These are phyloP conservation scores for Pseudochaenichthys georgianus DNA, from an alignment of 2,797 vertebrate genomes.

Conservation along the genomic window DNA sequence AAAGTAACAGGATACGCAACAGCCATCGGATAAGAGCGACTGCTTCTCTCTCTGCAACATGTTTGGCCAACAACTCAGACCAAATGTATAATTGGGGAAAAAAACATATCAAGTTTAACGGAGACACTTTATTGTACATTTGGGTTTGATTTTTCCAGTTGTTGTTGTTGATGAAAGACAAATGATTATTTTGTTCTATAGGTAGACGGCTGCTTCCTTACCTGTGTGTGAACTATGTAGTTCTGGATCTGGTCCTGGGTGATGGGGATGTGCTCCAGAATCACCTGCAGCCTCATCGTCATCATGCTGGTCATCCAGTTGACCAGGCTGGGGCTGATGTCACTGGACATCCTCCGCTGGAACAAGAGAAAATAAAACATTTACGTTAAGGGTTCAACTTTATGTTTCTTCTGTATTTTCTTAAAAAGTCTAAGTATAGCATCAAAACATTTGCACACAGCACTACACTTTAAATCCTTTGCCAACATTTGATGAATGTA, in stretches of 20 bases:
- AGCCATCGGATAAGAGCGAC: conserved; percentile 41
- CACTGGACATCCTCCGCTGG: conserved; percentile 92
- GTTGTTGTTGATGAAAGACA: too few species aligned
- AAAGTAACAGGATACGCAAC: conserved; percentile 58
- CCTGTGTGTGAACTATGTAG: conserved; percentile 82
- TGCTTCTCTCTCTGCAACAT: conserved; percentile 40
- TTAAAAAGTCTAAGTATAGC: not conserved
- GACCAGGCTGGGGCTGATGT: conserved; percentile 92
- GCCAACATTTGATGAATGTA: not conserved
- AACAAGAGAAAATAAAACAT: not conserved
- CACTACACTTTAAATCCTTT: not conserved
- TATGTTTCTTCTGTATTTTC: not conserved
- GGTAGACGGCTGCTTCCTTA: not conserved
- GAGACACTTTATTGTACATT: not conserved
- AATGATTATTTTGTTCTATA: too few species aligned
- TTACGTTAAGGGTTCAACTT: not conserved
- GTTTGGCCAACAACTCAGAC: not conserved
- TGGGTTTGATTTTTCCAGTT: not conserved
- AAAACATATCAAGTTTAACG: not conserved
- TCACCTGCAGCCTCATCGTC: conserved; percentile 92
- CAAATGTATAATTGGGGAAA: not conserved
- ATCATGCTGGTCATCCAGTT: conserved; percentile 97
- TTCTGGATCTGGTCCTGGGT: conserved; percentile 89
- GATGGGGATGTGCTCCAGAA: conserved; percentile 93
- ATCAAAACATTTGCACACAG: not conserved